Conservation (phyloP, 1,140 invertebrate species). For the Papilio polyxenes region DNA sequence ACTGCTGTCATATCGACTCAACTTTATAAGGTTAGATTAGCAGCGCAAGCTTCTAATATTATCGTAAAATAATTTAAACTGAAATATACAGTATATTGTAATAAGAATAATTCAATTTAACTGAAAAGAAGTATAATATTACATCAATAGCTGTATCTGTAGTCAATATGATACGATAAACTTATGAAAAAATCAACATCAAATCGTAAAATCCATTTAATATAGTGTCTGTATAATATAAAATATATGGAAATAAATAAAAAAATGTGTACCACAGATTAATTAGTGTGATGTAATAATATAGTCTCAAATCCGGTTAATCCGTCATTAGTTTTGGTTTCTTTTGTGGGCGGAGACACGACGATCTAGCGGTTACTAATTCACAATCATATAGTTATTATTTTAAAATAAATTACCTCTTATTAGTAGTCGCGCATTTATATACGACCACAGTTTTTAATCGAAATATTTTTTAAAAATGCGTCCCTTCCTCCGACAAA, state of each 20-base stretch:
- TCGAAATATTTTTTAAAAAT: no score
- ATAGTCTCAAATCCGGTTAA: constrained; percentile 61
- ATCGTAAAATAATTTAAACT: no score
- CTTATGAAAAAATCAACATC: neutral
- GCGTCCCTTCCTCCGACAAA: no score
- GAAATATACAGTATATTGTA: no score
- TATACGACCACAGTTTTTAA: no score
- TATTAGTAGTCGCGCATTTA: neutral
- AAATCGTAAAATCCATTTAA: no score
- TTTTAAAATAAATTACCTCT: neutral
- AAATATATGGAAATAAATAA: neutral
- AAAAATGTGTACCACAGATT: constrained; percentile 26
- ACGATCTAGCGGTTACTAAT: constrained; percentile 48
- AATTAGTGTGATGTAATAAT: constrained; percentile 55
- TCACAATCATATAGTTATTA: neutral
- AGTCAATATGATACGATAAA: no score
- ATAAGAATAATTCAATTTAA: no score
- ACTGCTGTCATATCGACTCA: constrained; percentile 54
- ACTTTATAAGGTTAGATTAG: constrained; percentile 50
- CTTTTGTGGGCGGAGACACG: constrained; percentile 56
- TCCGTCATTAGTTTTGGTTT: constrained; percentile 59
- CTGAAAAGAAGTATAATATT: no score
- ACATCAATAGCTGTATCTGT: no score
- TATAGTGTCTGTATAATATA: no score
- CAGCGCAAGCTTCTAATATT: constrained; percentile 48